A percentile compares a stretch with the other conserved stretches of the same genome.
Conservation (phyloP, 2,113 vertebrate genomes). For the Eonycteris spelaea region DNA sequence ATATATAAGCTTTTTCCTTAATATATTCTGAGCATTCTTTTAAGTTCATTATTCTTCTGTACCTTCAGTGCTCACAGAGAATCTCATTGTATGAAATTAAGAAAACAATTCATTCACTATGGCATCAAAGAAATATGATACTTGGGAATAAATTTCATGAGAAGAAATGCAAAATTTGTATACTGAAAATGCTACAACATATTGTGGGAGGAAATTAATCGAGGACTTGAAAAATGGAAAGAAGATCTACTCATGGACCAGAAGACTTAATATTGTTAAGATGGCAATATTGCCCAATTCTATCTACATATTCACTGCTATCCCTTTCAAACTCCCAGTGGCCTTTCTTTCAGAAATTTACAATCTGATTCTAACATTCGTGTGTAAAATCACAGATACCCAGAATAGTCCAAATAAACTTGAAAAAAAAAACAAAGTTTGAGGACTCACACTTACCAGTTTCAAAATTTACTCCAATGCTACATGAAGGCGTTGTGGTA, state of each 20-base stretch:
- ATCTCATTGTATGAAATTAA: background rate
- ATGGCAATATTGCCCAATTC: background rate
- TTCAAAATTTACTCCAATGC: no score
- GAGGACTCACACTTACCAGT: no score
- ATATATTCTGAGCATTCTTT: slow-evolving; percentile 7
- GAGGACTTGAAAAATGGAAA: background rate
- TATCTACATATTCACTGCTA: no score
- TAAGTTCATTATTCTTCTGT: background rate
- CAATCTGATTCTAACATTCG: no score
- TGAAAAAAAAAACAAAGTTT: no score
- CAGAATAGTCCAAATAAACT: no score
- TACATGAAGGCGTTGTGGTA: no score
- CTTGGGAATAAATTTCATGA: no score
- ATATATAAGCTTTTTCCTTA: background rate
- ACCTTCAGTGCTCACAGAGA: background rate
- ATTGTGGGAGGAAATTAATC: background rate
- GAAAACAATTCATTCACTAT: background rate
- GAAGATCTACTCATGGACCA: background rate
- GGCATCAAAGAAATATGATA: background rate
- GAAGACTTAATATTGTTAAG: background rate
- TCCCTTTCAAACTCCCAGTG: no score
- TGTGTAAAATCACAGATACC: background rate
- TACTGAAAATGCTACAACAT: background rate
- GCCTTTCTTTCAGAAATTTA: no score
- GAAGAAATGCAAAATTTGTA: background rate